phyloP scores from a whole-genome alignment of 2,113 vertebrate species.

The Sceloporus tristichus region DNA sequence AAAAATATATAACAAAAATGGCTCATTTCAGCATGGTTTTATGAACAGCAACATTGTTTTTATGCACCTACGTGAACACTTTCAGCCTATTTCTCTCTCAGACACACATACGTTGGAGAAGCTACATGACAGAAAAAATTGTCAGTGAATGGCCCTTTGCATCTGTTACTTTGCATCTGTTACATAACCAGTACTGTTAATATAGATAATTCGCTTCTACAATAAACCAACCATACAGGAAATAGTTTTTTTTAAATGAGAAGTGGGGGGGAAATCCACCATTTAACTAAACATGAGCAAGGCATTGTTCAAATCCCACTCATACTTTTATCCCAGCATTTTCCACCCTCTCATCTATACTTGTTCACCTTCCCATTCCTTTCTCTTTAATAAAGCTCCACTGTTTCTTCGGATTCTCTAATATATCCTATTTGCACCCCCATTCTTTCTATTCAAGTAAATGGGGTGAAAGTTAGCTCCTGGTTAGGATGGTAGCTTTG shows the following conservation, averaged over 20 bases:
- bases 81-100: not conserved
- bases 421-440: no score
- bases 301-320: not conserved
- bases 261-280: no score
- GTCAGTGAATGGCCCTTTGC: not conserved
- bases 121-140: not conserved
- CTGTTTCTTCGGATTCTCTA: not conserved
- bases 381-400: not conserved
- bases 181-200: not conserved
- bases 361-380: not conserved
- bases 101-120: not conserved
- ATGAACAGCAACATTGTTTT: not conserved
- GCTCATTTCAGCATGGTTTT: not conserved
- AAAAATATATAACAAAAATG: constrained; percentile 43
- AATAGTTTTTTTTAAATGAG: no score
- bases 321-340: not conserved
- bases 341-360: no score
- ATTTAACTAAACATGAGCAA: no score
- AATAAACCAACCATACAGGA: no score
- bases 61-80: not conserved
- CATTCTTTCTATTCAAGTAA: not conserved
- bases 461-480: not conserved
- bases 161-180: not conserved
- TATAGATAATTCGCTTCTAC: not conserved
- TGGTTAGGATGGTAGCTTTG: not conserved